Evolutionary conservation across 2,888 invertebrate genomes (phyloP).

Genomic region (Apocheima hispidaria): DNA sequence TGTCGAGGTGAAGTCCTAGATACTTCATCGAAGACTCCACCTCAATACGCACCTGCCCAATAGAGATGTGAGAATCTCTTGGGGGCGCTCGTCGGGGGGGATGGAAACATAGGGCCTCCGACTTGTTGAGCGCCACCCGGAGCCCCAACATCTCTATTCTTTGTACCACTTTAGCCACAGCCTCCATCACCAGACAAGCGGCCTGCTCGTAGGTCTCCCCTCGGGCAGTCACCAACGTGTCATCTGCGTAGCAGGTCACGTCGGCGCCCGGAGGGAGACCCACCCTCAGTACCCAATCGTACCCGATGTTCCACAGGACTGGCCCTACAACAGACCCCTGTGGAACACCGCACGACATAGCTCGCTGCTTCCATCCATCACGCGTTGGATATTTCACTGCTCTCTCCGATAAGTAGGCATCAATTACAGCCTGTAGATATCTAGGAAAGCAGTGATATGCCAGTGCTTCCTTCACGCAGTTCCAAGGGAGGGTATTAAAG

Average conservation of each 20-base stretch:
- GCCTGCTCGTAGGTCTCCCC: not conserved
- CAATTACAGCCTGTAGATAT: not conserved
- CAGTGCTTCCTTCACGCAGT: not conserved
- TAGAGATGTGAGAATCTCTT: not conserved
- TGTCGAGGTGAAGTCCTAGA: constrained; percentile 17
- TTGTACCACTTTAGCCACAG: not conserved
- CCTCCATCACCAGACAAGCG: not conserved
- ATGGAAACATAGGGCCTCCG: not conserved
- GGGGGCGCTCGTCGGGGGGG: not conserved
- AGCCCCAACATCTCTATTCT: constrained; percentile 4
- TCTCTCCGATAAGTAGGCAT: not conserved
- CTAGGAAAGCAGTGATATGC: not conserved
- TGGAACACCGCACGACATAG: constrained; percentile 1
- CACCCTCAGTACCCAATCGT: too few relatives aligned
- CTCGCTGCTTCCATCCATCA: not conserved
- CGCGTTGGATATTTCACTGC: not conserved
- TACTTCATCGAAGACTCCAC: too few relatives aligned
- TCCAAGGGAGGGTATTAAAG: too few relatives aligned
- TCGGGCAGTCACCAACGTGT: constrained; percentile 11
- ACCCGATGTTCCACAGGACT: too few relatives aligned
- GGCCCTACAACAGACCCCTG: too few relatives aligned
- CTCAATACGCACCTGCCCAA: not conserved
- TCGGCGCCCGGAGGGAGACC: not conserved
- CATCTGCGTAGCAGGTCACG: constrained; percentile 15
- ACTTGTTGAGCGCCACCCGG: constrained; percentile 17